Percentiles rank a stretch among this genome's conserved stretches.
These are phyloP conservation scores for Prochilodus magdalenae DNA, from an alignment of 2,113 vertebrate genomes.

Conservation along the genomic window DNA sequence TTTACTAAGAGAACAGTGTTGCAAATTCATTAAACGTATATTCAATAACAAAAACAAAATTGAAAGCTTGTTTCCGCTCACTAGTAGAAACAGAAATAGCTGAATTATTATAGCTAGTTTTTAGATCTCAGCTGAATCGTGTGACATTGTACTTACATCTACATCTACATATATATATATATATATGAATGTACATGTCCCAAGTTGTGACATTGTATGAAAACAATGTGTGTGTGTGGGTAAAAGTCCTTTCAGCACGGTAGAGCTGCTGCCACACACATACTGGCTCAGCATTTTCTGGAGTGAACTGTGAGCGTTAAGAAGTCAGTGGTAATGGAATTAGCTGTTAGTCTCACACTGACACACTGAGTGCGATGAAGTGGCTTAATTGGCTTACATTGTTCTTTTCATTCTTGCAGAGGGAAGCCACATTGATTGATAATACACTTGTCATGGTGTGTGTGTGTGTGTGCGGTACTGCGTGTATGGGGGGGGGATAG, in stretches of 20 bases:
- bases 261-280: background rate
- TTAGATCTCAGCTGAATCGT: no score
- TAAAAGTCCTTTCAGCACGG: background rate
- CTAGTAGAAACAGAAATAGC: no score
- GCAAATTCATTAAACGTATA: no score
- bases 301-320: background rate
- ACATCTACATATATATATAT: no score
- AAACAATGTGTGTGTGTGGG: background rate
- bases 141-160: no score
- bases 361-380: slow-evolving; percentile 18
- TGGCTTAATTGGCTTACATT: slow-evolving; percentile 30
- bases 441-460: slow-evolving; percentile 25
- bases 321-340: slow-evolving; percentile 20
- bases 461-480: slow-evolving; percentile 19
- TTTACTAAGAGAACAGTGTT: no score
- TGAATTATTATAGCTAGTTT: no score
- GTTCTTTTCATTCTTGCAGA: slow-evolving; percentile 19
- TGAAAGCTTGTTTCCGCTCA: no score
- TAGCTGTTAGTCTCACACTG: slow-evolving; percentile 28
- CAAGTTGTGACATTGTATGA: no score
- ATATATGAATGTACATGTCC: no score
- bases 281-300: background rate
- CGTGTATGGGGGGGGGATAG: background rate
- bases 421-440: slow-evolving; percentile 50
- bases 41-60: no score